Conservation (phyloP, 2,797 vertebrate genomes). For the Acanthurus leucopareius region DNA sequence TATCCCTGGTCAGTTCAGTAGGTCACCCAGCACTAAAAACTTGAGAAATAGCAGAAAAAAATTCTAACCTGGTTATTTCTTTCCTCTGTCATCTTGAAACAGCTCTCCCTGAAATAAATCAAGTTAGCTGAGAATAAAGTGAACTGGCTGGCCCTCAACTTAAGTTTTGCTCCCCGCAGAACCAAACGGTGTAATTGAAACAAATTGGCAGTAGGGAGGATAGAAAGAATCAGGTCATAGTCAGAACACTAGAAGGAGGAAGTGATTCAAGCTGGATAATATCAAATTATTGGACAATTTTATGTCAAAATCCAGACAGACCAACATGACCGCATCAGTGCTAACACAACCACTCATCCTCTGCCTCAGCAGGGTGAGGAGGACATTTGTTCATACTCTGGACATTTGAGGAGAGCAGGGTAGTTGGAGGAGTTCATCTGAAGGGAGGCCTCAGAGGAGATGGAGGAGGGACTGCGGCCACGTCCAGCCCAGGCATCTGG, state of each 20-base stretch:
- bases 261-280: constrained; percentile 36
- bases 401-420: constrained; percentile 92
- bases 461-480: constrained; percentile 91
- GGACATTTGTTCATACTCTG: constrained; percentile 90
- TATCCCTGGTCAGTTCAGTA: neutral
- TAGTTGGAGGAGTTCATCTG: constrained; percentile 93
- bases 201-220: constrained; percentile 6
- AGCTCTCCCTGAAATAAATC: constrained; percentile 19
- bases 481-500: constrained; percentile 91
- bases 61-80: constrained; percentile 12
- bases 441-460: constrained; percentile 91
- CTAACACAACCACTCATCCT: neutral
- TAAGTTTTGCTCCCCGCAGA: constrained; percentile 32
- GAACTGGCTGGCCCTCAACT: constrained; percentile 32
- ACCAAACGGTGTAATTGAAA: constrained; percentile 40
- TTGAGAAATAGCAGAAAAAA: constrained; percentile 27
- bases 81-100: constrained; percentile 12
- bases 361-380: constrained; percentile 90
- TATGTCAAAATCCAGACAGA: constrained; percentile 47
- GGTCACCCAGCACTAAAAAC: constrained; percentile 15
- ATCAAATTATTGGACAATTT: constrained; percentile 50
- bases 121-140: constrained; percentile 22
- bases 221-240: constrained; percentile 39
- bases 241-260: constrained; percentile 20
- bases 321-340: constrained; percentile 13